phyloP scores from a whole-genome alignment of 2,113 vertebrate genomes.

The Baryphthengus martii region DNA sequence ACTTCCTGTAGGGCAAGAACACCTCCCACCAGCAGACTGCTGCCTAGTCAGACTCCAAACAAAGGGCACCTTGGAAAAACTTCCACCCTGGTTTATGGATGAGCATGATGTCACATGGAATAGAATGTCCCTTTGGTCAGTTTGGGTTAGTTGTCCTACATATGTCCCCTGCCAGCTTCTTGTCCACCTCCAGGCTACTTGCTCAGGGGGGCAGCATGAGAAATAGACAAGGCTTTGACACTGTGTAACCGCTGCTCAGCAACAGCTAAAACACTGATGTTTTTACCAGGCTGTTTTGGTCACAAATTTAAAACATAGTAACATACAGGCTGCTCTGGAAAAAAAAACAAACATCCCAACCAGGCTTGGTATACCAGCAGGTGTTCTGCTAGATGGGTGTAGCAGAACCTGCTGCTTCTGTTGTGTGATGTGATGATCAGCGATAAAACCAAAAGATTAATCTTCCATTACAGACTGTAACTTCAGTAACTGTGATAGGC shows the following conservation, averaged over 20 bases:
- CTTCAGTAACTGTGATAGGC: background rate
- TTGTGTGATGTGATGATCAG: background rate
- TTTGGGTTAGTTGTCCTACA: background rate
- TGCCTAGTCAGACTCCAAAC: background rate
- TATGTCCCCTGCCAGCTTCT: background rate
- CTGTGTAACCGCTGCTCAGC: too few relatives aligned
- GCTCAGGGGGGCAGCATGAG: rapidly evolving
- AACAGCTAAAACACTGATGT: background rate
- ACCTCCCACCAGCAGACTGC: background rate
- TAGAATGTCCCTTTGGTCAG: background rate
- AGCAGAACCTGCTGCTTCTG: background rate
- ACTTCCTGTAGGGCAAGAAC: background rate
- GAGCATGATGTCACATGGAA: background rate
- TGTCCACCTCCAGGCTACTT: background rate
- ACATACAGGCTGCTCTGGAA: background rate
- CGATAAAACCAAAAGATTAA: background rate
- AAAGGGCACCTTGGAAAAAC: background rate
- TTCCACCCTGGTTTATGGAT: background rate
- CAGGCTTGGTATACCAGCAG: background rate
- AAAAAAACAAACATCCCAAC: background rate
- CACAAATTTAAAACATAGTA: background rate
- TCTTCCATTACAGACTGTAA: background rate
- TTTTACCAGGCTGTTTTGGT: background rate
- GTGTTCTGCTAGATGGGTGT: background rate
- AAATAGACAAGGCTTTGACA: background rate